phyloP scores from a whole-genome alignment of 2,113 vertebrate species.

The Semnornis frantzii region DNA sequence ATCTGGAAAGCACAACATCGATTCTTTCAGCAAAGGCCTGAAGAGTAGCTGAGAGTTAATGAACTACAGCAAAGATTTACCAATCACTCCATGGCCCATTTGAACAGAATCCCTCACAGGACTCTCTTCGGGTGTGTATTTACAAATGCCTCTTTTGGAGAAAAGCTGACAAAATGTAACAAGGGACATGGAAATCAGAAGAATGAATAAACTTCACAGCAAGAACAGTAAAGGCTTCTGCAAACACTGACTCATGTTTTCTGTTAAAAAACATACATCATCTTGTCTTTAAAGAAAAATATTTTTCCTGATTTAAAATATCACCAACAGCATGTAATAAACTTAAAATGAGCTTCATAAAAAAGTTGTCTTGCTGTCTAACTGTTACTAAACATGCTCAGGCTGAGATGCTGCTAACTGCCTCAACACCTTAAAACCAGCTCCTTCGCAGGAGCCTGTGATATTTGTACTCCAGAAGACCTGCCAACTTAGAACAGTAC shows the following conservation, averaged over 20 bases:
- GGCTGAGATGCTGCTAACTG: constrained; percentile 66
- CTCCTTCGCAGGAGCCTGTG: constrained; percentile 55
- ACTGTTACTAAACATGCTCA: constrained; percentile 65
- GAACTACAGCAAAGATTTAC: constrained; percentile 56
- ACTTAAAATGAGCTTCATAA: constrained; percentile 73
- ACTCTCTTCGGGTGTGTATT: constrained; percentile 66
- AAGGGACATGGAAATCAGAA: constrained; percentile 45
- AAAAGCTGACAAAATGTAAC: constrained; percentile 50
- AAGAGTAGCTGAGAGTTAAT: constrained; percentile 66
- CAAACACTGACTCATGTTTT: constrained; percentile 64
- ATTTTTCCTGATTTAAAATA: constrained; percentile 75
- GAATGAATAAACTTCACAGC: constrained; percentile 55
- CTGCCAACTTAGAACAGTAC: constrained; percentile 59
- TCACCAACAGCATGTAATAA: constrained; percentile 70
- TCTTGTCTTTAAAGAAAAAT: constrained; percentile 72
- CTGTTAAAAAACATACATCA: constrained; percentile 70
- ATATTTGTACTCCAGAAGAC: constrained; percentile 58
- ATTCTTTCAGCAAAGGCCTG: constrained; percentile 67
- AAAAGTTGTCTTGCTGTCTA: constrained; percentile 68
- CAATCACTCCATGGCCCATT: constrained; percentile 59
- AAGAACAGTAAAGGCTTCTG: constrained; percentile 38
- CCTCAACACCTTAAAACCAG: constrained; percentile 63
- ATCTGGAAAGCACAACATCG: constrained; percentile 72
- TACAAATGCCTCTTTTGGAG: constrained; percentile 61
- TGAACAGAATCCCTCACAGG: constrained; percentile 59